Percentiles rank a stretch among this genome's conserved stretches.
Evolutionary conservation across 2,888 invertebrate species (phyloP).

Genomic region (Ornithoptera priamus): DNA sequence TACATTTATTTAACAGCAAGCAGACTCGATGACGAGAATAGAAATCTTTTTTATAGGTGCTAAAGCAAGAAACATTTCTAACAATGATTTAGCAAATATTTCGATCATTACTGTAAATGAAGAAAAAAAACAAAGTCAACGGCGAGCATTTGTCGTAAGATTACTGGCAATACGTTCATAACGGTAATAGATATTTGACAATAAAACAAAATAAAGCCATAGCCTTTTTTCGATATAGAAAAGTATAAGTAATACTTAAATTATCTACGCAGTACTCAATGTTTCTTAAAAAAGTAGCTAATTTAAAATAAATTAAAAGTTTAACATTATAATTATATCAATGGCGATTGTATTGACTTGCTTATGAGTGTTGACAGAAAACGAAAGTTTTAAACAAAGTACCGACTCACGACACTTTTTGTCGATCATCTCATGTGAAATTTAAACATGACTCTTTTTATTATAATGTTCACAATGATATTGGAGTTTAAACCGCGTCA

Average conservation of each 20-base stretch:
- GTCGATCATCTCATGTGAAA: constrained; percentile 67
- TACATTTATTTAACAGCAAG: constrained; percentile 5
- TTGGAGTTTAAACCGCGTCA: constrained; percentile 31
- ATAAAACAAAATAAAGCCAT: constrained; percentile 17
- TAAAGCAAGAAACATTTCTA: constrained; percentile 21
- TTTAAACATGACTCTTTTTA: constrained; percentile 42
- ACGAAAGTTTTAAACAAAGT: constrained; percentile 63
- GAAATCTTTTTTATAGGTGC: constrained; percentile 23
- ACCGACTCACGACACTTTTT: constrained; percentile 60
- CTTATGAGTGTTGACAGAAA: constrained; percentile 57
- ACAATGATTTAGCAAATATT: constrained; percentile 27
- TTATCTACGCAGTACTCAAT: constrained; percentile 20
- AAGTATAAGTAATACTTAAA: constrained; percentile 29
- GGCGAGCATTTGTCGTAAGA: constrained; percentile 9
- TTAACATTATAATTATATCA: constrained; percentile 27
- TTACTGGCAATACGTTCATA: constrained; percentile 20
- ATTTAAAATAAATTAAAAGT: not conserved
- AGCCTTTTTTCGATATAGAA: constrained; percentile 9
- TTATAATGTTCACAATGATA: constrained; percentile 29
- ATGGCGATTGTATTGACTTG: constrained; percentile 47
- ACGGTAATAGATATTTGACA: constrained; percentile 21
- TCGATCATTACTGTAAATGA: constrained; percentile 15
- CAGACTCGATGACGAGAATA: constrained; percentile 18
- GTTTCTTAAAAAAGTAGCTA: constrained; percentile 19
- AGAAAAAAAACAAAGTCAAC: constrained; percentile 8